Evolutionary conservation across 2,113 vertebrate genomes (phyloP).

Genomic region (Xiphophorus couchianus): DNA sequence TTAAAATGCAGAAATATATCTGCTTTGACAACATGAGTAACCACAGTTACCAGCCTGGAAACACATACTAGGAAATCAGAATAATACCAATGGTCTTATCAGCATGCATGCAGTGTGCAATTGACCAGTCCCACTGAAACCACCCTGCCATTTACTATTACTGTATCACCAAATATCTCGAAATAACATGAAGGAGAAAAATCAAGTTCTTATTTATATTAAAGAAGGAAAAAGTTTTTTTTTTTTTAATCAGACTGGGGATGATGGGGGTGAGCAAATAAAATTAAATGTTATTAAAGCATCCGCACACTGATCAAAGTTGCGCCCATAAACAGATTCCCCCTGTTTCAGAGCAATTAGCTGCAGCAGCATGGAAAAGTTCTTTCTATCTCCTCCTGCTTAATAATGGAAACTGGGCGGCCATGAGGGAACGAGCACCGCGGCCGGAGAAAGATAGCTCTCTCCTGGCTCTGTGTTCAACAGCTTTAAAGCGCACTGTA

Average conservation of each 20-base stretch:
- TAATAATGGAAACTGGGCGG: constrained; percentile 79
- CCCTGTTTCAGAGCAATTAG: constrained; percentile 82
- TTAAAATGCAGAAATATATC: constrained; percentile 5
- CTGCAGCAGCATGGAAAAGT: constrained; percentile 72
- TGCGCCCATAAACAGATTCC: constrained; percentile 82
- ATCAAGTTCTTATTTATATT: constrained; percentile 74
- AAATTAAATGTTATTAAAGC: constrained; percentile 86
- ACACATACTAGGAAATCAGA: constrained; percentile 38
- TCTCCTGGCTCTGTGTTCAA: constrained; percentile 74
- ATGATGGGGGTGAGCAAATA: constrained; percentile 82
- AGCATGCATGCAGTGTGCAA: constrained; percentile 56
- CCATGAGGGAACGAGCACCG: constrained; percentile 65
- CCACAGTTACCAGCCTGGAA: constrained; percentile 25
- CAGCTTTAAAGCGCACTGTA: constrained; percentile 67
- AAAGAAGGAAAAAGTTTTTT: constrained; percentile 65
- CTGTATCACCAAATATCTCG: constrained; percentile 59
- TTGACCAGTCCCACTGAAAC: constrained; percentile 61
- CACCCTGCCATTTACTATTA: constrained; percentile 77
- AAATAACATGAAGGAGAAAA: constrained; percentile 67
- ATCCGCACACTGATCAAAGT: constrained; percentile 83
- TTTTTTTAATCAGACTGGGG: constrained; percentile 80
- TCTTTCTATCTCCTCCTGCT: constrained; percentile 74
- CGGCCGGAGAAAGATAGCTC: constrained; percentile 71
- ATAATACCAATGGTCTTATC: constrained; percentile 52
- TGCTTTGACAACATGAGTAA: neutral